Evolutionary conservation across 2,888 invertebrate genomes (phyloP).

Genomic region (Paralinhomoeus sp.): DNA sequence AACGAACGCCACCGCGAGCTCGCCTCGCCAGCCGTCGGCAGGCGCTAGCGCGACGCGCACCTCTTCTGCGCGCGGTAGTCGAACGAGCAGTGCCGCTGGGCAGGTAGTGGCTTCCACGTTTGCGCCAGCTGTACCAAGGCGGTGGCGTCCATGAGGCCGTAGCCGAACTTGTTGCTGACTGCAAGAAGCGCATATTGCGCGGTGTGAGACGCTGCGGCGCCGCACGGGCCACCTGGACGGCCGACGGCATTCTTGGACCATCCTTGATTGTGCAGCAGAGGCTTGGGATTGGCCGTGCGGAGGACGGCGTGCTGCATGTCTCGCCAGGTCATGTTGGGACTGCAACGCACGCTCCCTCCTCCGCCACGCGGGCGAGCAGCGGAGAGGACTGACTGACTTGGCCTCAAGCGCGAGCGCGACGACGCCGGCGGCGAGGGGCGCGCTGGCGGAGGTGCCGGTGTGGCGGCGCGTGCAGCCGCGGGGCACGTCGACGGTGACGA

Average conservation of each 20-base stretch:
- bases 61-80: background rate
- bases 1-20: no score
- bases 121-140: constrained; percentile 74
- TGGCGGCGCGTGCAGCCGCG: constrained; percentile 31
- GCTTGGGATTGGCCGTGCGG: constrained; percentile 60
- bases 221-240: no score
- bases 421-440: constrained; percentile 76
- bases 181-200: constrained; percentile 8
- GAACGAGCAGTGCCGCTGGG: constrained; percentile 49
- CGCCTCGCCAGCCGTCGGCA: no score
- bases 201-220: no score
- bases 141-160: constrained; percentile 88
- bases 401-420: constrained; percentile 77
- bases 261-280: constrained; percentile 67
- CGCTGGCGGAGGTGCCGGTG: constrained; percentile 78
- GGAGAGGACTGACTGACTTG: no score
- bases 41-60: no score
- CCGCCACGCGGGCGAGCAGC: no score
- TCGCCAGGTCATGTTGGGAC: constrained; percentile 73
- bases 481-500: constrained; percentile 6
- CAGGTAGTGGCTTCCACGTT: constrained; percentile 76
- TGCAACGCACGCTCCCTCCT: no score
- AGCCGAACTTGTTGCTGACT: constrained; percentile 77
- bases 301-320: constrained; percentile 94
- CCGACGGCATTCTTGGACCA: constrained; percentile 85